Evolutionary conservation across 2,888 invertebrate species (phyloP).

Genomic region (Zonitis immaculata): DNA sequence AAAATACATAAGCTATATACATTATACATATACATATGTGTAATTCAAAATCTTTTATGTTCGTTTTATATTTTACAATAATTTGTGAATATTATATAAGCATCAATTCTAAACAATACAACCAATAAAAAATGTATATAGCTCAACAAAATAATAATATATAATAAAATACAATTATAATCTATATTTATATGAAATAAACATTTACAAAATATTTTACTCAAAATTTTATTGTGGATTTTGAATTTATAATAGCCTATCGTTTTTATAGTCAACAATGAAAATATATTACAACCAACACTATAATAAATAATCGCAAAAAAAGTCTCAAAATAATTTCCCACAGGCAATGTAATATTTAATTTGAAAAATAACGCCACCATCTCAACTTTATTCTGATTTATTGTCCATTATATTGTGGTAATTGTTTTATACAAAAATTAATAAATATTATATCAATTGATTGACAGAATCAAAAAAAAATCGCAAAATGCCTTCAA

Average conservation of each 20-base stretch:
- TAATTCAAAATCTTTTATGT: not conserved
- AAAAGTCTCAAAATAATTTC: constrained; percentile 18
- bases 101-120: not conserved
- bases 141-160: not conserved
- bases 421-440: constrained; percentile 6
- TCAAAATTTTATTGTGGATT: not conserved
- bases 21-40: not conserved
- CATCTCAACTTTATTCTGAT: constrained; percentile 4
- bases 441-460: no score
- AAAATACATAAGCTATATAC: not conserved
- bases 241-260: not conserved
- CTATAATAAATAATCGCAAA: constrained; percentile 2
- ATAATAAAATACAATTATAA: not conserved
- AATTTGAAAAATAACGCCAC: constrained; percentile 15
- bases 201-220: not conserved
- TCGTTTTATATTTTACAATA: not conserved
- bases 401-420: constrained; percentile 10
- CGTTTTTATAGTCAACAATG: not conserved
- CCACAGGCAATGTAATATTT: constrained; percentile 19
- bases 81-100: not conserved
- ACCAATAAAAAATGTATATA: not conserved
- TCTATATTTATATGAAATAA: not conserved
- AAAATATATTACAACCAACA: not conserved
- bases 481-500: no score
- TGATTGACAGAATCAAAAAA: no score